Conservation (phyloP, 2,113 vertebrate species). For the Salvator merianae region DNA sequence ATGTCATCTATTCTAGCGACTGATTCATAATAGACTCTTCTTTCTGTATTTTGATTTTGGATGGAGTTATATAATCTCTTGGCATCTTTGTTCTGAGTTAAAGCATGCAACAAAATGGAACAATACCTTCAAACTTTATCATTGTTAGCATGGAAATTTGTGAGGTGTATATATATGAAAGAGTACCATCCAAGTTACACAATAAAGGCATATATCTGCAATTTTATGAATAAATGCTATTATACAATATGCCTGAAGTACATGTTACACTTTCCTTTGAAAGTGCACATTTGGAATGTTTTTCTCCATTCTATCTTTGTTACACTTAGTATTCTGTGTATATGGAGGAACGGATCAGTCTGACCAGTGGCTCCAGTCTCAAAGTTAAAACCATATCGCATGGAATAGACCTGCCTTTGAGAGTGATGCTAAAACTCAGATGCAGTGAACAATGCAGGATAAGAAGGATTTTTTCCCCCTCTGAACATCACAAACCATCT, state of each 20-base stretch:
- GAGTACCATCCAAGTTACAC: background rate
- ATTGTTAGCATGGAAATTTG: no score
- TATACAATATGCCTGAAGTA: background rate
- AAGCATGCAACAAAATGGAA: background rate
- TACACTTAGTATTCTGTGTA: background rate
- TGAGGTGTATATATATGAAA: no score
- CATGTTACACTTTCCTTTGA: background rate
- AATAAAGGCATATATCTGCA: background rate
- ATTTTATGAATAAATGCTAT: background rate
- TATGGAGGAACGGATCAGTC: no score
- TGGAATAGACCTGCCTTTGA: no score
- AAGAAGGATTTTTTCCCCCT: no score
- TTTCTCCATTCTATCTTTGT: background rate
- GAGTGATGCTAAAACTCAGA: no score
- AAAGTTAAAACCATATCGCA: no score
- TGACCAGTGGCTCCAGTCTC: no score
- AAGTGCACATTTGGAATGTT: constrained; percentile 4
- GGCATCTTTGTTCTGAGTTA: background rate
- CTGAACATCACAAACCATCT: no score
- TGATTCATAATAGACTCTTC: background rate
- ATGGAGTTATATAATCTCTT: background rate
- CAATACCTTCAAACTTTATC: no score
- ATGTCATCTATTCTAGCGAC: background rate
- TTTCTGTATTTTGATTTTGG: background rate
- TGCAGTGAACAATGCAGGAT: no score